Conservation (phyloP, 2,797 vertebrate genomes). For the Notolabrus celidotus region DNA sequence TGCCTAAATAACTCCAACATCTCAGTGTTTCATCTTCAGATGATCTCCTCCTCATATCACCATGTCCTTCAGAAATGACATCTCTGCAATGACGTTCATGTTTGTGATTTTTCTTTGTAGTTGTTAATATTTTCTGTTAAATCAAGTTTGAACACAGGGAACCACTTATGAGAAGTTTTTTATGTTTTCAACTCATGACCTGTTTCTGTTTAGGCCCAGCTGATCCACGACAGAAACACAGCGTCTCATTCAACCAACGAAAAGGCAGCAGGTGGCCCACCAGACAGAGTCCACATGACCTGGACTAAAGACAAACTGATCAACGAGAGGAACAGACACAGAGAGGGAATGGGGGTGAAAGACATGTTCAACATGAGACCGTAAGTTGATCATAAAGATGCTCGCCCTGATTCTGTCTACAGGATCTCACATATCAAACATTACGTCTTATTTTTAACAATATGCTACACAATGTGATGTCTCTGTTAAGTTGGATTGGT, state of each 20-base stretch:
- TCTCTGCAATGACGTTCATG: neutral
- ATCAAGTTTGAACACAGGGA: neutral
- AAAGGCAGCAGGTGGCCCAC: constrained; percentile 61
- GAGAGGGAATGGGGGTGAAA: constrained; percentile 87
- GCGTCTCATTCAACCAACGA: constrained; percentile 84
- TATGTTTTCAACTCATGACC: neutral
- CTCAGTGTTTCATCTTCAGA: no score
- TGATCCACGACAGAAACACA: constrained; percentile 94
- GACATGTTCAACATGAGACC: constrained; percentile 96
- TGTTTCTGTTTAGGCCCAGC: constrained; percentile 85
- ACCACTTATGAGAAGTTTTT: no score
- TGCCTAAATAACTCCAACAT: no score
- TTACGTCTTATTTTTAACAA: neutral
- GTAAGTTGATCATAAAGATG: constrained; percentile 83
- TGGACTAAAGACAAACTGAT: constrained; percentile 96
- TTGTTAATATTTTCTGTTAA: neutral
- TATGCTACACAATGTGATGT: neutral
- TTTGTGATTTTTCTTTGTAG: neutral
- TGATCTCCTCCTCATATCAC: neutral
- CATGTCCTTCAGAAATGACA: neutral
- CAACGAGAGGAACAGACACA: constrained; percentile 87
- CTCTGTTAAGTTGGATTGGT: no score
- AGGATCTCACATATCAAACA: neutral
- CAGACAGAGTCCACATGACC: constrained; percentile 95
- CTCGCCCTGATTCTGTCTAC: neutral